These are phyloP conservation scores for Tetrapedia diversipes DNA, from an alignment of 2,888 invertebrate genomes.

Conservation along the genomic window DNA sequence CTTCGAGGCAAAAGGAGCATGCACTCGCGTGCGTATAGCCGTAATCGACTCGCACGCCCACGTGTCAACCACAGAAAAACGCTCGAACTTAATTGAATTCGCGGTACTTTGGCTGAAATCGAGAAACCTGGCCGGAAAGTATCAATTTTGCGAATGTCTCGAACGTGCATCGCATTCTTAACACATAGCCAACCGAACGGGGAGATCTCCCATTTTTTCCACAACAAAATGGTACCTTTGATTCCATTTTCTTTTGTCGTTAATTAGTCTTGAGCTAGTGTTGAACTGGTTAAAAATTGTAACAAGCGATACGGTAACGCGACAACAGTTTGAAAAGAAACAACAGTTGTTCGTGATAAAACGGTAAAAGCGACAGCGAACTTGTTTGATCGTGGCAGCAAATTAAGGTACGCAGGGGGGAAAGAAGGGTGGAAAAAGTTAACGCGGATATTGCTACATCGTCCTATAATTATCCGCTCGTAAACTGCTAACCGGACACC, in stretches of 20 bases:
- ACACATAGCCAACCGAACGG: no score
- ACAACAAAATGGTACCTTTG: no score
- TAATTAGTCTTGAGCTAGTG: no score
- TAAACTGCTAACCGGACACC: constrained; percentile 62
- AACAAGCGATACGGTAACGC: not conserved
- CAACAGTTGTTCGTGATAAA: constrained; percentile 2
- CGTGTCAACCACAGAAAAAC: constrained; percentile 74
- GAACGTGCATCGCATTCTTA: no score
- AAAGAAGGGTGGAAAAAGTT: constrained; percentile 41
- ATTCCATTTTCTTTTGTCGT: no score
- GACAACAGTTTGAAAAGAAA: not conserved
- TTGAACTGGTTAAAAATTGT: no score
- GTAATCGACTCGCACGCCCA: constrained; percentile 69
- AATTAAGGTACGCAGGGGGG: constrained; percentile 9
- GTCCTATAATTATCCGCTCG: constrained; percentile 71
- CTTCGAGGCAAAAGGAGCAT: constrained; percentile 38
- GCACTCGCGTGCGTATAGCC: constrained; percentile 29
- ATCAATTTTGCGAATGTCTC: no score
- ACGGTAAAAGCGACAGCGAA: not conserved
- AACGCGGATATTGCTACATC: constrained; percentile 47
- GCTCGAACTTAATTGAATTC: constrained; percentile 75
- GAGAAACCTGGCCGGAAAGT: not conserved
- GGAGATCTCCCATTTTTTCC: no score
- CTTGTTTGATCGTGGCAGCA: constrained; percentile 6
- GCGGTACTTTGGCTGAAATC: constrained; percentile 50